Percentiles rank a stretch among this genome's conserved stretches.
phyloP scores from a whole-genome alignment of 1,140 invertebrate species.

The Bombyx mandarina region DNA sequence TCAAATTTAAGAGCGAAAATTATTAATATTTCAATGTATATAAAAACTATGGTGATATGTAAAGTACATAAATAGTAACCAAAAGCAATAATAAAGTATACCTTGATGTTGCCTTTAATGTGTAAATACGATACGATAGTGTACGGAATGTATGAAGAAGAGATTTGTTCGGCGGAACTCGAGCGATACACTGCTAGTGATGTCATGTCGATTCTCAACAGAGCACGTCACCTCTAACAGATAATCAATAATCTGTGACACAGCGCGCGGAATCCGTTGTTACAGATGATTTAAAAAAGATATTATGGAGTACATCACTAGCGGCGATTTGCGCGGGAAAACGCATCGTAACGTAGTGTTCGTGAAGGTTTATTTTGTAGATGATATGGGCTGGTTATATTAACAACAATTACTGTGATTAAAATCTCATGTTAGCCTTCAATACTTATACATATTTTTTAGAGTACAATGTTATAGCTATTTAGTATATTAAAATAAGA shows the following conservation, averaged over 20 bases:
- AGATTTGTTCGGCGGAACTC: no score
- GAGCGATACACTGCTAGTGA: no score
- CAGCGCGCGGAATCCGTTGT: no score
- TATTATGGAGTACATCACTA: no score
- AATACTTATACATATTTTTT: conserved; percentile 71
- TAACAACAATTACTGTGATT: conserved; percentile 69
- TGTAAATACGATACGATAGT: conserved; percentile 53
- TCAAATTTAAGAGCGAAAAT: conserved; percentile 41
- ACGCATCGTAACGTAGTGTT: conserved; percentile 13
- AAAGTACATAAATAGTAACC: conserved; percentile 65
- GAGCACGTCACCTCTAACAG: no score
- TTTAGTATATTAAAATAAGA: conserved; percentile 62
- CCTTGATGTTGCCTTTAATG: conserved; percentile 66
- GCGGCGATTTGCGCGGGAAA: neutral
- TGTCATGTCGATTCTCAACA: no score
- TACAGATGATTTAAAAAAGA: no score
- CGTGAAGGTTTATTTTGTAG: conserved; percentile 56
- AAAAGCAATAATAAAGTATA: conserved; percentile 71
- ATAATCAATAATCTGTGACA: no score
- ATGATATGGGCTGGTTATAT: conserved; percentile 66
- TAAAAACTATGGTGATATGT: conserved; percentile 61
- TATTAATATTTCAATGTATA: conserved; percentile 49
- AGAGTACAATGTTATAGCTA: conserved; percentile 71
- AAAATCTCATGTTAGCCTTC: conserved; percentile 69
- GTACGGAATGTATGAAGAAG: conserved; percentile 26